These are phyloP conservation scores for Panulirus ornatus DNA, from an alignment of 1,140 invertebrate genomes.

Conservation along the genomic window DNA sequence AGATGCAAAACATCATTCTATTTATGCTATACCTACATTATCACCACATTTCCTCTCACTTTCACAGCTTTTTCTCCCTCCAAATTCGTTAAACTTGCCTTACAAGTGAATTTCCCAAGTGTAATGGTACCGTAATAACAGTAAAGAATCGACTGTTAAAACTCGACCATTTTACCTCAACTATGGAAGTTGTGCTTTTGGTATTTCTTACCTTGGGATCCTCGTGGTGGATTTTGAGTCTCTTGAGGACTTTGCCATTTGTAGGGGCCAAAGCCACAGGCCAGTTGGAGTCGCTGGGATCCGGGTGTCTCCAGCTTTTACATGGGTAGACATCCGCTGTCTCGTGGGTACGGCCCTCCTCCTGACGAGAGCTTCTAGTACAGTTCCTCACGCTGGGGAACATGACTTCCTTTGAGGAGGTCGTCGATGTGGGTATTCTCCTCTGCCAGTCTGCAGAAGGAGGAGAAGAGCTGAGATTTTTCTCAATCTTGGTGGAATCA, in stretches of 20 bases:
- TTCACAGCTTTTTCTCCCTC: too few relatives aligned
- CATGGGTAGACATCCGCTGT: background rate
- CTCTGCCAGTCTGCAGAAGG: background rate
- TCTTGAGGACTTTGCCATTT: background rate
- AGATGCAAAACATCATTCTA: too few relatives aligned
- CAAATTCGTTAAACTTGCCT: too few relatives aligned
- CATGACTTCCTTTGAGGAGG: background rate
- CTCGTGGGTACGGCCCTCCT: background rate
- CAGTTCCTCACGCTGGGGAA: conserved; percentile 2
- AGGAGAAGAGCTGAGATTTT: background rate
- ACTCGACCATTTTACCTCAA: too few relatives aligned
- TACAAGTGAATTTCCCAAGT: too few relatives aligned
- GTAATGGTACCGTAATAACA: too few relatives aligned
- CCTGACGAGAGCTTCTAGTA: background rate
- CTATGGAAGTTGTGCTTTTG: too few relatives aligned
- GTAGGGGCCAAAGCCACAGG: background rate
- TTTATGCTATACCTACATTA: too few relatives aligned
- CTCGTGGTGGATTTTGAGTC: background rate
- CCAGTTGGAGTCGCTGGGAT: background rate
- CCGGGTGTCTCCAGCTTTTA: background rate
- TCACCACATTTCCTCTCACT: too few relatives aligned
- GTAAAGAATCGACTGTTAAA: too few relatives aligned
- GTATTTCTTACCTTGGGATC: background rate
- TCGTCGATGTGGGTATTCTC: background rate
- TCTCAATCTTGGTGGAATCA: background rate